Percentiles rank a stretch among this genome's conserved stretches.
Conservation (phyloP, 92 coral and sea anemone genomes). For the Phenganax marumi region DNA sequence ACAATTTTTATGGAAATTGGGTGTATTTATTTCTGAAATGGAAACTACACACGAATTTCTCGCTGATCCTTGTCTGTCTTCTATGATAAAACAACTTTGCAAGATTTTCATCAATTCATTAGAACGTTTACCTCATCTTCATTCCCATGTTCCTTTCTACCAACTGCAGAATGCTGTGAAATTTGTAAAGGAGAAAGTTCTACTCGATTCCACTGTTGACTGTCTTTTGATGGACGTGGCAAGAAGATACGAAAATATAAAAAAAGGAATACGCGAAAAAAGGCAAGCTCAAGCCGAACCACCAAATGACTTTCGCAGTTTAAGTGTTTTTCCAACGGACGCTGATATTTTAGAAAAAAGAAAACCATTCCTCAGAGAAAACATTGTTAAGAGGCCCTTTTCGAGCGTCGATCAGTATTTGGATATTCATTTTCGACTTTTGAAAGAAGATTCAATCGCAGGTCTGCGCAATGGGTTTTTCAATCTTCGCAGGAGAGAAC, state of each 20-base stretch:
- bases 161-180: constrained; percentile 56
- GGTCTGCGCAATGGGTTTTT: constrained; percentile 68
- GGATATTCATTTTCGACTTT: constrained; percentile 86
- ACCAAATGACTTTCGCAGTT: constrained; percentile 66
- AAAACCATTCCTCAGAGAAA: constrained; percentile 78
- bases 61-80: constrained; percentile 1
- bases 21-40: constrained; percentile 16
- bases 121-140: constrained; percentile 23
- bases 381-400: constrained; percentile 62
- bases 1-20: constrained; percentile 4
- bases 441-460: constrained; percentile 73
- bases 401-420: constrained; percentile 73
- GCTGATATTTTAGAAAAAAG: constrained; percentile 55
- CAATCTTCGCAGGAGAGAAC: constrained; percentile 39
- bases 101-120: background rate
- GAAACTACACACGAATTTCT: background rate
- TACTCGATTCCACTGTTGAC: constrained; percentile 26
- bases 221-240: constrained; percentile 41
- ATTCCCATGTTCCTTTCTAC: constrained; percentile 55
- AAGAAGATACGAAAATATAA: constrained; percentile 42
- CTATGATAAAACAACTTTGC: constrained; percentile 22
- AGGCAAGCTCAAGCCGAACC: constrained; percentile 47
- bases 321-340: constrained; percentile 69
- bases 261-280: constrained; percentile 49
- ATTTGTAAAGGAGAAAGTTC: constrained; percentile 13